Evolutionary conservation across 2,797 vertebrate genomes (phyloP).

Genomic region (Okamejei kenojei): DNA sequence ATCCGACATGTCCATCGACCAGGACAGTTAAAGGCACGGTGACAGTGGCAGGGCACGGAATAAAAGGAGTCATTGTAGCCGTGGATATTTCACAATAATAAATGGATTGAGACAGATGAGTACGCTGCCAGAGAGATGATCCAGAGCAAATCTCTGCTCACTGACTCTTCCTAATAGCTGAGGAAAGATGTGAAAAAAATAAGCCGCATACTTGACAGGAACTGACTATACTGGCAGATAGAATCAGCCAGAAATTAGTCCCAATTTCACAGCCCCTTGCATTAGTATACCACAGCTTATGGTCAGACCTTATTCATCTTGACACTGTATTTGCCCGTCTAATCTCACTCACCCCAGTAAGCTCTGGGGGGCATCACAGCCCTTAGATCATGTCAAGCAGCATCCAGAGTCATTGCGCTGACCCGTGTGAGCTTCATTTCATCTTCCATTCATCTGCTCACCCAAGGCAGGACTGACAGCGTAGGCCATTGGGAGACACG

Average conservation of each 20-base stretch:
- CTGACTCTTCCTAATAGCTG: constrained; percentile 18
- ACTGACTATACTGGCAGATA: constrained; percentile 24
- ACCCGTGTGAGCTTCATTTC: background rate
- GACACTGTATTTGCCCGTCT: constrained; percentile 30
- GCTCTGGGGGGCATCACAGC: constrained; percentile 4
- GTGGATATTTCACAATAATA: background rate
- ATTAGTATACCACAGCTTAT: background rate
- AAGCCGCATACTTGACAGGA: constrained; percentile 12
- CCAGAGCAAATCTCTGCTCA: constrained; percentile 31
- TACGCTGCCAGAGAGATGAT: background rate
- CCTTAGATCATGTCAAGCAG: background rate
- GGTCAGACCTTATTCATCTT: constrained; percentile 20
- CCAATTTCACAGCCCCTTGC: constrained; percentile 16
- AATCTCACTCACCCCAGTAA: constrained; percentile 2
- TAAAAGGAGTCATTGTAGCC: background rate
- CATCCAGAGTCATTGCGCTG: background rate
- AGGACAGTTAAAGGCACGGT: background rate
- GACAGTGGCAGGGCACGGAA: background rate
- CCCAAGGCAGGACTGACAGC: background rate
- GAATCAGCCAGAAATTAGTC: constrained; percentile 34
- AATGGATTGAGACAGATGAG: constrained; percentile 26
- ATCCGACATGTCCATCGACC: background rate
- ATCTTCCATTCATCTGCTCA: background rate
- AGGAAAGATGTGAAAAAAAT: constrained; percentile 22
- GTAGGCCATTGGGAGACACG: background rate